Evolutionary conservation across 92 coral and sea anemone species (phyloP), one percentile per base, ranked within the genome.

Genomic region (Umimayanthus kanabou): DNA sequence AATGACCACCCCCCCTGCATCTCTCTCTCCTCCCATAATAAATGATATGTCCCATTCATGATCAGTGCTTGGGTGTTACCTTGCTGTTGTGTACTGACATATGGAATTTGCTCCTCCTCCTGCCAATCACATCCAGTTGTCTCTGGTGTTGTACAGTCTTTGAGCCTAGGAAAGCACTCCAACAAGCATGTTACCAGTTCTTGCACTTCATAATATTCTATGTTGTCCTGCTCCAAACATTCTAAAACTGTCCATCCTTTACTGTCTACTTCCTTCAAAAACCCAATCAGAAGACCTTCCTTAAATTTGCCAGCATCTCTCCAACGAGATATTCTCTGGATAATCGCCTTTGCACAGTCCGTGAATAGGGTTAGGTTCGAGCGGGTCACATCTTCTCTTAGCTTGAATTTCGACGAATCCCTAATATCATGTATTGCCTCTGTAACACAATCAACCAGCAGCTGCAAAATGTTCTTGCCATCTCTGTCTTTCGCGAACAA

Each of bases 381-480:
- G 11, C 76, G 37, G 4, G 20, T 18, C 37, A 37, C n/a, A 25
- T 72, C 76, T 30, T 72, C 57, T 11, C 6, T 72, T 30, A 1
- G 37, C 4, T 14, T 25, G 42, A 16, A 10, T 7, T 72, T 72
- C 57, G 76, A 25, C 30, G 39, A 72, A 29, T 72, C 42, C 39
- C 76, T 30, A 72, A 72, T 30, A 9, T 72, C 22, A 72, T 29
- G 14, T 4, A 72, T 9, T 30, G 76, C 26, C 37, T 72, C 43
- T 4, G 26, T 29, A 72, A 29, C 76, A 25, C 4, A 72, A 5
- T 29, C 76, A 13, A 29, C 37, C 30, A 72, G 18, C 10, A 76
- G 49, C 80, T 76, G 80, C 80, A 76, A 15, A 76, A 76, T 76
- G 53, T 76, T 76, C 45, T 15, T 39, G 15, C 80, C 80, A 37